Evolutionary conservation across 2,113 vertebrate genomes (phyloP).

Genomic region (Conger conger): DNA sequence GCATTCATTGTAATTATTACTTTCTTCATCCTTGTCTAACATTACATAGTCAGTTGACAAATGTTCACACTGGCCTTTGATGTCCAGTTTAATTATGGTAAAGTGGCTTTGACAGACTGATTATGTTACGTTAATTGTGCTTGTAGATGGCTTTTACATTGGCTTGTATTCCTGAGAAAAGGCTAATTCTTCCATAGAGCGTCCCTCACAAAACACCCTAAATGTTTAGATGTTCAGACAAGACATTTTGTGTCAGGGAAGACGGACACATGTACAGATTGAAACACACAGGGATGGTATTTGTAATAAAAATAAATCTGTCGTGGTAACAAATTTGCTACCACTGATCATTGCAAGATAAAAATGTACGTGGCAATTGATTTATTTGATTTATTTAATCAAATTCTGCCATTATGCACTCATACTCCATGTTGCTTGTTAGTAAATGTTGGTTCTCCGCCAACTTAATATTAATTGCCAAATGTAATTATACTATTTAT

Average conservation of each 20-base stretch:
- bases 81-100: constrained; percentile 49
- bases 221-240: constrained; percentile 27
- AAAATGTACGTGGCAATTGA: not conserved
- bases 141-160: constrained; percentile 37
- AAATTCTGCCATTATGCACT: not conserved
- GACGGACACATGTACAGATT: not conserved
- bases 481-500: no score
- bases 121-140: constrained; percentile 46
- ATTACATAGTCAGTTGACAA: constrained; percentile 50
- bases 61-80: constrained; percentile 49
- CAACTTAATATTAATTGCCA: no score
- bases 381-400: not conserved
- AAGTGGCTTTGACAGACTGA: constrained; percentile 44
- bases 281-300: not conserved
- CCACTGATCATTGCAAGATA: not conserved
- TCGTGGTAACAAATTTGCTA: not conserved
- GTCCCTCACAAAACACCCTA: constrained; percentile 44
- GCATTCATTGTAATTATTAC: constrained; percentile 46
- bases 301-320: constrained; percentile 6
- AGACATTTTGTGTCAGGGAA: constrained; percentile 29
- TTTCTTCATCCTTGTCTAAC: constrained; percentile 44
- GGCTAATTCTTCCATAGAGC: constrained; percentile 37
- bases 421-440: not conserved
- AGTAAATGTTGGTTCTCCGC: no score
- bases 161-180: constrained; percentile 33